These are phyloP conservation scores for Papilio aristodemus DNA, from an alignment of 1,140 invertebrate species.

Conservation along the genomic window DNA sequence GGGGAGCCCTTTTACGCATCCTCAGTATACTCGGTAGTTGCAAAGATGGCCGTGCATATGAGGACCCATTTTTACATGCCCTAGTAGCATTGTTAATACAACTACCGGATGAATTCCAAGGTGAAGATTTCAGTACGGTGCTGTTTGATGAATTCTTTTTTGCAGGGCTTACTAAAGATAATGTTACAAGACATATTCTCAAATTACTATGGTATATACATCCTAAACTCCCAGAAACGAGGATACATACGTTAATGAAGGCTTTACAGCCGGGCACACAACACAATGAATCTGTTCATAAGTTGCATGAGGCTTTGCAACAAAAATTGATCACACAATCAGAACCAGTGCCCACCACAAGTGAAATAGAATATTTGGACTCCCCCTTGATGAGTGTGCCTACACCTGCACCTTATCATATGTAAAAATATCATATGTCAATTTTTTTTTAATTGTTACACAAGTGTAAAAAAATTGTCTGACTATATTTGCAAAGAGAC, in stretches of 20 bases:
- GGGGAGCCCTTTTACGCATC: slow-evolving; percentile 91
- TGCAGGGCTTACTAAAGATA: slow-evolving; percentile 92
- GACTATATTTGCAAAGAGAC: not conserved
- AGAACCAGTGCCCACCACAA: slow-evolving; percentile 83
- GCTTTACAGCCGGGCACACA: slow-evolving; percentile 91
- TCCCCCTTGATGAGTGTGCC: slow-evolving; percentile 93
- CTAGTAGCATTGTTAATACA: slow-evolving; percentile 93
- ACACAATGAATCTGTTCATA: slow-evolving; percentile 92
- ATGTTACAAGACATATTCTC: slow-evolving; percentile 95
- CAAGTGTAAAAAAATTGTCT: slow-evolving; percentile 14
- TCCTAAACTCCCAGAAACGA: slow-evolving; percentile 89
- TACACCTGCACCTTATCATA: slow-evolving; percentile 87
- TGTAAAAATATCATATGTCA: slow-evolving; percentile 55
- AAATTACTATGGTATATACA: slow-evolving; percentile 96
- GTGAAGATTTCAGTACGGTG: slow-evolving; percentile 96
- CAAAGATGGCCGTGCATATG: slow-evolving; percentile 94
- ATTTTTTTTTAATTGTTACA: slow-evolving; percentile 33
- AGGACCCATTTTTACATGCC: slow-evolving; percentile 97
- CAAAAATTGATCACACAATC: slow-evolving; percentile 89
- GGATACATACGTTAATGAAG: slow-evolving; percentile 91
- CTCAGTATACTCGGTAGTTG: slow-evolving; percentile 93
- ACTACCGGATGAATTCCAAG: slow-evolving; percentile 94
- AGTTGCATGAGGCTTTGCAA: slow-evolving; percentile 87
- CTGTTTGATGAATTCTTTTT: slow-evolving; percentile 98
- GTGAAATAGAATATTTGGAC: slow-evolving; percentile 88